Evolutionary conservation across 2,797 vertebrate species (phyloP).

Genomic region (Sebastes steindachneri): DNA sequence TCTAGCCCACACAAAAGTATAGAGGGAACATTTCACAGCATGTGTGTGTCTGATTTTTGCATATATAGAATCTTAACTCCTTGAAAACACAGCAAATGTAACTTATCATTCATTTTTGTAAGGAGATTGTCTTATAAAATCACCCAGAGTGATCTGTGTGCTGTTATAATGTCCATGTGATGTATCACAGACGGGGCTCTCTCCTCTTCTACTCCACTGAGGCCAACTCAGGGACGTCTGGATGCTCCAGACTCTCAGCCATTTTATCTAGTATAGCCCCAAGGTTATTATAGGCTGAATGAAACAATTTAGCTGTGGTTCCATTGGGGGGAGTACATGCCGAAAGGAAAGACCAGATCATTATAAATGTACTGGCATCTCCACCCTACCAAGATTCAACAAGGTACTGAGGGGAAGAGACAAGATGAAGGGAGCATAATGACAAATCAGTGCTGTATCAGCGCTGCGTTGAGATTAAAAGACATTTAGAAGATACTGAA

Average conservation of each 20-base stretch:
- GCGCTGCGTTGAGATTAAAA: slow-evolving; percentile 17
- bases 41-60: not conserved
- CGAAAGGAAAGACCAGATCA: slow-evolving; percentile 50
- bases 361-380: slow-evolving; percentile 46
- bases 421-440: not conserved
- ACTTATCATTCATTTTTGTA: not conserved
- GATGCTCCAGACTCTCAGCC: slow-evolving; percentile 28
- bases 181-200: not conserved
- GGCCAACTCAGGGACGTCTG: slow-evolving; percentile 13
- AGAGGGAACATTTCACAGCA: not conserved
- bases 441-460: slow-evolving; percentile 24
- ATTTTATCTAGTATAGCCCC: slow-evolving; percentile 42
- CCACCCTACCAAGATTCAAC: slow-evolving; percentile 6
- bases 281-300: slow-evolving; percentile 57
- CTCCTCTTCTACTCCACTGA: slow-evolving; percentile 6
- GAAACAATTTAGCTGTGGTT: slow-evolving; percentile 60
- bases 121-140: not conserved
- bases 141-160: not conserved
- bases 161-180: not conserved
- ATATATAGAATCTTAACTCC: not conserved
- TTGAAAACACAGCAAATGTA: not conserved
- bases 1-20: not conserved
- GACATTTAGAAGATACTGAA: slow-evolving; percentile 1
- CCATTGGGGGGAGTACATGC: slow-evolving; percentile 26
- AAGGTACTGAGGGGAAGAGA: not conserved